Conservation (phyloP, 2,888 invertebrate genomes). For the Apamea monoglypha region DNA sequence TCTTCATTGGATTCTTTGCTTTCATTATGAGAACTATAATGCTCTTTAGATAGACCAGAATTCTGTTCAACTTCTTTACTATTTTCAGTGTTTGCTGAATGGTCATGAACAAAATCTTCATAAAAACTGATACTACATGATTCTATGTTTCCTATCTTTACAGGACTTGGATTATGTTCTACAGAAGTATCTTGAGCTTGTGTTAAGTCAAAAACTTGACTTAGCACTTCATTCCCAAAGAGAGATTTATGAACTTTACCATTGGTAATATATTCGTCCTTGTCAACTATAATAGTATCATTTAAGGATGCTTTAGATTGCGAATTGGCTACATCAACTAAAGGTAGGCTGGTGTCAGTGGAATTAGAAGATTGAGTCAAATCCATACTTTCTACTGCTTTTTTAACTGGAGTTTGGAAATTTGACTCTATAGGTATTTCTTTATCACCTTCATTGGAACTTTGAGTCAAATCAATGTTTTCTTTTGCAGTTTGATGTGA, state of each 20-base stretch:
- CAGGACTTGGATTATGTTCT: constrained; percentile 23
- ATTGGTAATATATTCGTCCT: constrained; percentile 63
- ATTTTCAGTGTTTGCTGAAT: constrained; percentile 72
- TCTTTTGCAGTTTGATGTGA: constrained; percentile 13
- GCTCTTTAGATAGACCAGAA: constrained; percentile 31
- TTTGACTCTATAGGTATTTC: constrained; percentile 24
- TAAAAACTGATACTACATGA: constrained; percentile 68
- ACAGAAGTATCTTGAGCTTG: constrained; percentile 49
- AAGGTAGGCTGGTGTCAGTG: constrained; percentile 73
- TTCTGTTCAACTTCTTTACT: constrained; percentile 48
- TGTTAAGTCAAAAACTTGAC: constrained; percentile 64
- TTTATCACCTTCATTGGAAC: constrained; percentile 59
- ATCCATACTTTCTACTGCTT: constrained; percentile 69
- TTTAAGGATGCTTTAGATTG: constrained; percentile 66
- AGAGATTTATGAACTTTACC: constrained; percentile 37
- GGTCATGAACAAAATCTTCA: constrained; percentile 75
- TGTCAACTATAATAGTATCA: constrained; percentile 74
- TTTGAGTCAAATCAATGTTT: constrained; percentile 75
- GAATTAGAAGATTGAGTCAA: constrained; percentile 80
- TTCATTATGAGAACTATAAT: constrained; percentile 65
- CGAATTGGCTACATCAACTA: constrained; percentile 70
- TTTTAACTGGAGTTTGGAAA: constrained; percentile 26
- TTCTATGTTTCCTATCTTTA: constrained; percentile 16
- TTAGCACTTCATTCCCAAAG: neutral
- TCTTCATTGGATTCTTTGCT: constrained; percentile 59